Conservation (phyloP, 92 coral and sea anemone genomes). For the Paragorgia papillata region DNA sequence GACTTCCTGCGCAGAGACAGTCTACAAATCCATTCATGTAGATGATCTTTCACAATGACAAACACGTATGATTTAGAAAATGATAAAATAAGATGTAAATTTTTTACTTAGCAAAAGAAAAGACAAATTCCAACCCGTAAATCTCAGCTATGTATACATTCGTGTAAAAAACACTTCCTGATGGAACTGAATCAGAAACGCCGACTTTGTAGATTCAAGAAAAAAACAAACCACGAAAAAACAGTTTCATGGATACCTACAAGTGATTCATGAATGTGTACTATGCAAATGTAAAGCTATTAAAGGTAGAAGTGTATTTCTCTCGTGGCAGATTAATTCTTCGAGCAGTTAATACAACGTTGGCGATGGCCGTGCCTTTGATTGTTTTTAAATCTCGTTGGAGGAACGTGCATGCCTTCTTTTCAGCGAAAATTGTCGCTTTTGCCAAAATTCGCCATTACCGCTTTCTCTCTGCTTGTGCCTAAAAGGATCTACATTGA, state of each 20-base stretch:
- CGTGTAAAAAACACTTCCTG: neutral
- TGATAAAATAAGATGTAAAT: conserved; percentile 32
- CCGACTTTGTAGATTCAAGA: too few relatives aligned
- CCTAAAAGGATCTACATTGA: too few relatives aligned
- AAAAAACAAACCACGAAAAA: too few relatives aligned
- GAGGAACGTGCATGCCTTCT: too few relatives aligned
- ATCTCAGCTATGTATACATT: conserved; percentile 6
- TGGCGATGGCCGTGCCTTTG: too few relatives aligned
- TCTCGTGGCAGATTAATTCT: too few relatives aligned
- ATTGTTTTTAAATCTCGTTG: too few relatives aligned
- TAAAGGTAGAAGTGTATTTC: too few relatives aligned
- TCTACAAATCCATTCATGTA: conserved; percentile 99
- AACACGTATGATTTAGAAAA: conserved; percentile 21
- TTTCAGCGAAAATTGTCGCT: neutral
- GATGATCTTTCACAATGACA: conserved; percentile 8
- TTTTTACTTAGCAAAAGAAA: conserved; percentile 9
- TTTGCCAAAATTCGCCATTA: neutral
- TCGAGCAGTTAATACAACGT: too few relatives aligned
- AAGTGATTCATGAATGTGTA: neutral
- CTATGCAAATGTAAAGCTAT: neutral
- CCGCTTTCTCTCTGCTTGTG: too few relatives aligned
- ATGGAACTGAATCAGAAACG: neutral
- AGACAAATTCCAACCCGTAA: neutral
- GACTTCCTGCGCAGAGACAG: conserved; percentile 84
- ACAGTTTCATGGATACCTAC: neutral